These are phyloP conservation scores for Poeciliopsis gracilis DNA, from an alignment of 2,797 vertebrate genomes.

Conservation along the genomic window DNA sequence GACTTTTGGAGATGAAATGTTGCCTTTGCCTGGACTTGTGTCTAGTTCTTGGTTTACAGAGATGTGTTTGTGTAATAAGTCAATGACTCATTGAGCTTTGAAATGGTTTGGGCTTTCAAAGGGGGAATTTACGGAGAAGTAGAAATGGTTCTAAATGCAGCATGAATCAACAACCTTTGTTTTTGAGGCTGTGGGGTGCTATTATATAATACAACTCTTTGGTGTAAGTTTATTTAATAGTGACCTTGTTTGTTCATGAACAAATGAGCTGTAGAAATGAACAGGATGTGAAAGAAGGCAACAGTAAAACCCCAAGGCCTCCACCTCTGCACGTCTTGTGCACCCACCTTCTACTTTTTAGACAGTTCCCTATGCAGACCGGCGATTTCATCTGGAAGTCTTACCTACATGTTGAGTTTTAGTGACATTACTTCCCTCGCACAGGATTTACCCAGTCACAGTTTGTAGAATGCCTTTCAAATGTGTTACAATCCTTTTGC, in stretches of 20 bases:
- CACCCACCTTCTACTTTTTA: not conserved
- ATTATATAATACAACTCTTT: not conserved
- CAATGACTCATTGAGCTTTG: conserved; percentile 30
- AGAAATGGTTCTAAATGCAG: not conserved
- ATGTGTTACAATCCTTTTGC: not conserved
- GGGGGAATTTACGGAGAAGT: conserved; percentile 10
- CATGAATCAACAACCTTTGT: not conserved
- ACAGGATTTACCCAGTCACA: not conserved
- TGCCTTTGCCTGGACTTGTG: conserved; percentile 40
- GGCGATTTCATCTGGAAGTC: not conserved
- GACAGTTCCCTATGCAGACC: not conserved
- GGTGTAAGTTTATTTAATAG: not conserved
- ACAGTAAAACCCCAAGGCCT: not conserved
- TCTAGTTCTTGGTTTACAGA: not conserved
- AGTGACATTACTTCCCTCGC: not conserved
- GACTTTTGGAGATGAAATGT: not conserved
- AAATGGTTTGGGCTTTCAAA: conserved; percentile 7
- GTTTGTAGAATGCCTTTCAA: not conserved
- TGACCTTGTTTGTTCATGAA: not conserved
- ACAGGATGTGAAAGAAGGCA: not conserved
- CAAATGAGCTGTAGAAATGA: not conserved
- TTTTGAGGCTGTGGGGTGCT: not conserved
- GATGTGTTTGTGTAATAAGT: not conserved
- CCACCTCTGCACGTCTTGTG: not conserved
- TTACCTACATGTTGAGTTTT: not conserved